These are phyloP conservation scores for Idaea dimidiata DNA, from an alignment of 2,888 invertebrate genomes.

Conservation along the genomic window DNA sequence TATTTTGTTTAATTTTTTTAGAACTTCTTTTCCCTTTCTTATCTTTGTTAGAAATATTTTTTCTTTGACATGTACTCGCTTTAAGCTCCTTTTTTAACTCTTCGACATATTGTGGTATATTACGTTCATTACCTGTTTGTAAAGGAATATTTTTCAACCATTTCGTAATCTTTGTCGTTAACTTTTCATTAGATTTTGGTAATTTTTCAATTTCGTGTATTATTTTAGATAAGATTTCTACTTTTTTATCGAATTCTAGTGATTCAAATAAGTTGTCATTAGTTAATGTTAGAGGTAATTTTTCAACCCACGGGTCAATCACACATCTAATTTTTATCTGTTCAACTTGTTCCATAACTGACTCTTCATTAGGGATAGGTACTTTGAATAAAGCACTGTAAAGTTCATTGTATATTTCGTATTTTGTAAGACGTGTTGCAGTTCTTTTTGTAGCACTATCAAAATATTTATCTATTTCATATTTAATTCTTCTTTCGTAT, in stretches of 20 bases:
- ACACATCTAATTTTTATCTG: slow-evolving; percentile 56
- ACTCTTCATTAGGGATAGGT: slow-evolving; percentile 45
- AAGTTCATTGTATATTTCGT: slow-evolving; percentile 51
- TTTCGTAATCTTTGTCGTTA: slow-evolving; percentile 50
- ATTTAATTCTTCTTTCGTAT: slow-evolving; percentile 44
- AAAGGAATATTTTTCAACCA: slow-evolving; percentile 52
- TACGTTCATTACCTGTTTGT: slow-evolving; percentile 29
- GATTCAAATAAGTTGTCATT: slow-evolving; percentile 34
- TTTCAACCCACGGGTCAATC: slow-evolving; percentile 54
- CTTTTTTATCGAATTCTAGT: slow-evolving; percentile 48
- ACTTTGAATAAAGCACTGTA: slow-evolving; percentile 52
- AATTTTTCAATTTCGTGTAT: slow-evolving; percentile 50
- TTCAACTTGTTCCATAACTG: slow-evolving; percentile 49
- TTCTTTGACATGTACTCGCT: slow-evolving; percentile 40
- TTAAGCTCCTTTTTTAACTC: slow-evolving; percentile 42
- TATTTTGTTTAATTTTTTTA: slow-evolving; percentile 24
- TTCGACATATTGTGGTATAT: slow-evolving; percentile 35
- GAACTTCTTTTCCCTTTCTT: slow-evolving; percentile 16
- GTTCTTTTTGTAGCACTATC: slow-evolving; percentile 43
- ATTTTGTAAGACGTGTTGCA: slow-evolving; percentile 40
- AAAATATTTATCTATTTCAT: slow-evolving; percentile 48
- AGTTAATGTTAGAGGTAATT: slow-evolving; percentile 44
- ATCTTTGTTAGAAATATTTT: slow-evolving; percentile 33
- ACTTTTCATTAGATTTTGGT: slow-evolving; percentile 36
- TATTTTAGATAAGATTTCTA: slow-evolving; percentile 47